Base-by-base conservation (phyloP, 2,797 vertebrate species). In the Syngnathus acus region DNA sequence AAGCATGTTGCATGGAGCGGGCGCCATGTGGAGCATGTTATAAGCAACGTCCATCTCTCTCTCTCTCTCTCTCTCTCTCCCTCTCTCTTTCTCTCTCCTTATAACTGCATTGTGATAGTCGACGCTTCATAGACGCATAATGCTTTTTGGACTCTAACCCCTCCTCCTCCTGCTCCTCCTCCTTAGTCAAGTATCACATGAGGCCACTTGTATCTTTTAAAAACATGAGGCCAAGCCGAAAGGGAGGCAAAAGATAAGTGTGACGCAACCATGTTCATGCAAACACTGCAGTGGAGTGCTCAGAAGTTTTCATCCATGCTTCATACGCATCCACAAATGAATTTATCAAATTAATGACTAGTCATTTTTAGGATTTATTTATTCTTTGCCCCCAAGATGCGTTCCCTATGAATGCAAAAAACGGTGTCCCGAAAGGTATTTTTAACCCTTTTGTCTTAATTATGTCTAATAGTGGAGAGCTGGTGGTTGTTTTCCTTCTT, bases 111-210 rank as follows among this genome's bases (percentile, higher is more conserved):
- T 5, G 51, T 54, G 21, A 26, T 54, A 54, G 21, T 14, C 3
- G 39, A 21, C 59, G 39, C 39, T 21, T 61, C 9, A 6, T 40
- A 13, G 39, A 42, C 51, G 9, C 78, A 86, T 85, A 85, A 78
- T 72, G 68, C 67, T 74, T 80, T 83, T 86, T 83, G 74, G 65
- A 81, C 81, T 68, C 53, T 57, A 76, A 74, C 73, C 7, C 59
- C 39, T 61, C 59, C 26, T 67, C 67, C 39, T 61, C 59, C n/a
- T 66, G 39, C 39, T 61, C 59, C 26, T 67, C 67, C 39, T 42
- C 59, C 21, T 66, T 66, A 76, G 70, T 70, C 71, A 65, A 77
- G 71, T 70, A 73, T 78, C 79, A 80, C 77, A 72, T 78, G 73
- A 79, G 60, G 72, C 42, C 53, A 21, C n/a, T 65, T 69, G 38